Evolutionary conservation across 2,888 invertebrate species (phyloP), one percentile per base, ranked within the genome.

Genomic region (Nomada goodeniana): DNA sequence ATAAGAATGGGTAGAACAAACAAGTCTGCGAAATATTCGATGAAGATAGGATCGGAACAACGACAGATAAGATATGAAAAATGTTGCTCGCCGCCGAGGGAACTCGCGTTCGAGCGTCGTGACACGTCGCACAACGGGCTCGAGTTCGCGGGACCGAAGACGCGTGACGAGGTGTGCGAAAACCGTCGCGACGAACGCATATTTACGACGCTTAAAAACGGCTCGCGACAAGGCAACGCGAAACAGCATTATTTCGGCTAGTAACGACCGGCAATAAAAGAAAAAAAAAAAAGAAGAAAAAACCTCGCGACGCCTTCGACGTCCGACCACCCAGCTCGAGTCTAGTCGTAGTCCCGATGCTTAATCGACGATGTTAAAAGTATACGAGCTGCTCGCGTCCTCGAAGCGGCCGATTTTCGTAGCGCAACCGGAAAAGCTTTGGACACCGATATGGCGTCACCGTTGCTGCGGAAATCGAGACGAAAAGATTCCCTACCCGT

Each of bases 361-460:
- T 87, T 82, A 77, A 85, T 87, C 87, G 71, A 57, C 82, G 68
- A 76, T 36, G 83, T 80, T 70, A 79, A 82, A 80, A 77, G 73
- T 84, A 80, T 82, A 87, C 82, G 87, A 78, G 53, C 78, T 42
- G 23, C 60, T 55, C 76, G 82, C 69, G 85, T 72, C 80, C 82
- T 83, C 82, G 82, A 79, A 80, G 67, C 50, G 69, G 55, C 26
- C 74, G 50, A 53, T 69, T 76, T 77, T 76, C 52, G 26, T n/a
- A 65, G 29, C 53, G 44, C 36, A 36, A 36, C 36, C n/a, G 53
- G 29, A 42, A 68, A 68, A 71, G 2, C 23, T 36, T 36, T 13
- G 44, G 15, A 44, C 18, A 36, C 29, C 11, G 23, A 23, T 23
- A 65, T 29, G 15, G 20, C 13, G 15, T 0, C 36, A 36, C 15